phyloP scores from a whole-genome alignment of 2,797 vertebrate species.

The Streptopelia turtur region DNA sequence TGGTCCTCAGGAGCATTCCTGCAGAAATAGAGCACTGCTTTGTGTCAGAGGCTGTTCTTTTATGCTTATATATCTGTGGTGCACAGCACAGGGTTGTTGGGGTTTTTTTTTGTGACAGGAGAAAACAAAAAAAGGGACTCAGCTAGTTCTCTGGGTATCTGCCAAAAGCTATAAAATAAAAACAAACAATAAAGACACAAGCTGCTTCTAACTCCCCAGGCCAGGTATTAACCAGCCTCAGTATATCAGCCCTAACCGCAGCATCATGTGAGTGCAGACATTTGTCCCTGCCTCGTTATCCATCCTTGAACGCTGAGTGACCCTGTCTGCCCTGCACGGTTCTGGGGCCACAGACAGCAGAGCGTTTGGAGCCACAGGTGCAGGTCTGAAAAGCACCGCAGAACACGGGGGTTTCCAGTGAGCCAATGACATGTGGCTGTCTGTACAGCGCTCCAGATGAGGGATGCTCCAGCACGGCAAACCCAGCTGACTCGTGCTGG shows the following conservation, averaged over 20 bases:
- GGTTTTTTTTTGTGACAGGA: neutral
- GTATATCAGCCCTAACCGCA: neutral
- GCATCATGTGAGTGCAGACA: neutral
- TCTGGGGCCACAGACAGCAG: too few species aligned
- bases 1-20: neutral
- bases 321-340: too few species aligned
- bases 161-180: neutral
- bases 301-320: too few species aligned
- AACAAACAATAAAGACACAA: slow-evolving; percentile 1
- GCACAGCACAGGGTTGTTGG: neutral
- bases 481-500: neutral
- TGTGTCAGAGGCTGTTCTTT: neutral
- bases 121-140: neutral
- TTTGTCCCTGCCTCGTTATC: neutral
- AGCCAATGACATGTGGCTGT: rapidly evolving
- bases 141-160: neutral
- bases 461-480: too few species aligned
- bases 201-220: neutral
- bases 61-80: neutral
- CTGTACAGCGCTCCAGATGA: too few species aligned
- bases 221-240: neutral
- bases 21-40: neutral
- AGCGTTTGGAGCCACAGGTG: too few species aligned
- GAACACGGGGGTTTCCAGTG: neutral
- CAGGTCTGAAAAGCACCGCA: neutral